Evolutionary conservation across 2,888 invertebrate genomes (phyloP).

Genomic region (Morpho deidamia): DNA sequence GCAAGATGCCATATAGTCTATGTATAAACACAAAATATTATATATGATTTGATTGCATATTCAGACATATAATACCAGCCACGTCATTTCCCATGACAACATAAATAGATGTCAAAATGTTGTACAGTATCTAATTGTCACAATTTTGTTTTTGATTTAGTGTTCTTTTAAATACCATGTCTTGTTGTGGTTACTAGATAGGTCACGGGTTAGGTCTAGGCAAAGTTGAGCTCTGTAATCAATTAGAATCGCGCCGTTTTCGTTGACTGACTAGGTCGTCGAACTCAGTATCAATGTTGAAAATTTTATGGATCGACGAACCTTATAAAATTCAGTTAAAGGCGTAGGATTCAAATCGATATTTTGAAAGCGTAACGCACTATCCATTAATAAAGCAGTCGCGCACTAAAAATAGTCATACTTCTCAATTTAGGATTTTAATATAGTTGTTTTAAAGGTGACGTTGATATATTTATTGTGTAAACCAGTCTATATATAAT

Average conservation of each 20-base stretch:
- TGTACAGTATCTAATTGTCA: slow-evolving; percentile 11
- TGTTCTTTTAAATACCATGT: slow-evolving; percentile 22
- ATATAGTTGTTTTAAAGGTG: no score
- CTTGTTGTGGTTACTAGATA: slow-evolving; percentile 41
- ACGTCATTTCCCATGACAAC: slow-evolving; percentile 4
- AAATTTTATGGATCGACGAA: slow-evolving; percentile 17
- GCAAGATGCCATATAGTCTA: no score
- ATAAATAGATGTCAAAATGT: not conserved
- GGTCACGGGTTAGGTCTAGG: slow-evolving; percentile 56
- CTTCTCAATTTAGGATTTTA: no score
- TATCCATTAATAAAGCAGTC: not conserved
- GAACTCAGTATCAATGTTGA: slow-evolving; percentile 42
- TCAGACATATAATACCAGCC: no score
- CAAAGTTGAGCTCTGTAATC: slow-evolving; percentile 48
- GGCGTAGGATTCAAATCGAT: not conserved
- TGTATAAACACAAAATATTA: no score
- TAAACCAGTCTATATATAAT: no score
- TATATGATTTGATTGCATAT: no score
- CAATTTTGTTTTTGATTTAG: slow-evolving; percentile 24
- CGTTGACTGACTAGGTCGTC: slow-evolving; percentile 48
- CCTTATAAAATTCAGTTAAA: not conserved
- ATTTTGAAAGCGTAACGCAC: not conserved
- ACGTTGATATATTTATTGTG: no score
- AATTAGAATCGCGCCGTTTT: slow-evolving; percentile 53
- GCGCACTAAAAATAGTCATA: no score